Evolutionary conservation across 2,113 vertebrate genomes (phyloP).

Genomic region (Recurvirostra avosetta): DNA sequence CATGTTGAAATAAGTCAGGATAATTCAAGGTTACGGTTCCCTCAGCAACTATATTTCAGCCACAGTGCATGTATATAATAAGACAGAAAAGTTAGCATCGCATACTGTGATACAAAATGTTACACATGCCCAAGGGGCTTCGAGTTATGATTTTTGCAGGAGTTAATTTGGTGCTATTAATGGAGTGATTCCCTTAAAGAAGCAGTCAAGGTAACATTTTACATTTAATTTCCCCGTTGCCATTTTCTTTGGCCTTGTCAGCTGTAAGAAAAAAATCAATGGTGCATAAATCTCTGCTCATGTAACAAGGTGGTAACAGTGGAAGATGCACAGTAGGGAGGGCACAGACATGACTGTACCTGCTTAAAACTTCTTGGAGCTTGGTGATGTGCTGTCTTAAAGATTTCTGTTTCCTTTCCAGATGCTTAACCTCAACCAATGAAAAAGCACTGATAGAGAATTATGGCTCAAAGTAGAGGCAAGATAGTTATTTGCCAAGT

Average conservation of each 20-base stretch:
- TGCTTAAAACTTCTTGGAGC: background rate
- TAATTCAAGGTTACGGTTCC: constrained; percentile 36
- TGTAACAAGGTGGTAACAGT: background rate
- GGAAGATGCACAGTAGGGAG: background rate
- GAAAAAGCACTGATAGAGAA: background rate
- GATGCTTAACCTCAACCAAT: background rate
- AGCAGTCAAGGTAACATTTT: constrained; percentile 29
- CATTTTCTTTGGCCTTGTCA: background rate
- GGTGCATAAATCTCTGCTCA: constrained; percentile 8
- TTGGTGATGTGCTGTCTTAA: background rate
- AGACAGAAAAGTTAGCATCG: background rate
- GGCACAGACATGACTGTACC: background rate
- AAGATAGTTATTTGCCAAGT: background rate
- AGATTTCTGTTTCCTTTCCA: background rate
- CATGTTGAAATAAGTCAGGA: background rate
- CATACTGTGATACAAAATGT: background rate
- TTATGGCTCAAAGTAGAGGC: background rate
- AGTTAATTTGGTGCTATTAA: constrained; percentile 31
- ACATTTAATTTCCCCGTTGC: background rate
- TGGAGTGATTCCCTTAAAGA: constrained; percentile 14
- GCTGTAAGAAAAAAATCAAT: constrained; percentile 4
- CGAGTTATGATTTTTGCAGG: constrained; percentile 22
- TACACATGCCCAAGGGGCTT: background rate
- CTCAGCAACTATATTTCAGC: constrained; percentile 13
- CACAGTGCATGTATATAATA: background rate